phyloP scores from a whole-genome alignment of 2,888 invertebrate genomes.

The Cerceris rybyensis region DNA sequence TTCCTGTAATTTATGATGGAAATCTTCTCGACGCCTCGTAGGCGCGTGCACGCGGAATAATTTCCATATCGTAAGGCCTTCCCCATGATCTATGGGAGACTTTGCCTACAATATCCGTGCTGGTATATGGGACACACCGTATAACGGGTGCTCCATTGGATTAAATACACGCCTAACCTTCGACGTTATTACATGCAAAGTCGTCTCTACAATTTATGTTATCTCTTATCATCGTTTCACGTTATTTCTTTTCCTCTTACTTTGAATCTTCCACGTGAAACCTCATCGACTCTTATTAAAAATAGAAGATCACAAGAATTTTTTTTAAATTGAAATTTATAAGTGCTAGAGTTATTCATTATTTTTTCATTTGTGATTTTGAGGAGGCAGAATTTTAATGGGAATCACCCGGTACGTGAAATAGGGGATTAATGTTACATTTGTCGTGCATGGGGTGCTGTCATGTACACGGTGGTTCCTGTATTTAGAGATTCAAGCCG shows the following conservation, averaged over 20 bases:
- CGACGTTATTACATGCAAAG: slow-evolving; percentile 32
- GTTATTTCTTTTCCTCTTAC: no score
- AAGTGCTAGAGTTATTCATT: background rate
- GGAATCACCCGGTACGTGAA: slow-evolving; percentile 18
- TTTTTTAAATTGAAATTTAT: no score
- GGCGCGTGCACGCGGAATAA: slow-evolving; percentile 72
- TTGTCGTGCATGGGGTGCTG: background rate
- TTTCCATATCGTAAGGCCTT: slow-evolving; percentile 78
- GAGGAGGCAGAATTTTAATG: background rate
- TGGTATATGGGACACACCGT: slow-evolving; percentile 65
- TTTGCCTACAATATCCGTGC: slow-evolving; percentile 72
- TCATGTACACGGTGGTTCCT: slow-evolving; percentile 3
- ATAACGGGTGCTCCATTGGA: slow-evolving; percentile 65
- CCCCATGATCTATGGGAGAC: slow-evolving; percentile 74
- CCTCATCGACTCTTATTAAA: no score
- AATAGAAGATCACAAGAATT: no score
- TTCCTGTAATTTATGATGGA: slow-evolving; percentile 75
- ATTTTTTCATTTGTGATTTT: slow-evolving; percentile 18
- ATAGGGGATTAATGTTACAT: slow-evolving; percentile 23
- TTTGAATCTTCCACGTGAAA: no score
- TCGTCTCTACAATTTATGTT: slow-evolving; percentile 29
- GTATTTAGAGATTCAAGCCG: slow-evolving; percentile 60
- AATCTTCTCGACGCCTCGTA: slow-evolving; percentile 69
- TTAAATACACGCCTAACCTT: slow-evolving; percentile 41
- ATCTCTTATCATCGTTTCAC: background rate